Base-by-base conservation (phyloP, 2,113 vertebrate genomes). In the Mirounga angustirostris region DNA sequence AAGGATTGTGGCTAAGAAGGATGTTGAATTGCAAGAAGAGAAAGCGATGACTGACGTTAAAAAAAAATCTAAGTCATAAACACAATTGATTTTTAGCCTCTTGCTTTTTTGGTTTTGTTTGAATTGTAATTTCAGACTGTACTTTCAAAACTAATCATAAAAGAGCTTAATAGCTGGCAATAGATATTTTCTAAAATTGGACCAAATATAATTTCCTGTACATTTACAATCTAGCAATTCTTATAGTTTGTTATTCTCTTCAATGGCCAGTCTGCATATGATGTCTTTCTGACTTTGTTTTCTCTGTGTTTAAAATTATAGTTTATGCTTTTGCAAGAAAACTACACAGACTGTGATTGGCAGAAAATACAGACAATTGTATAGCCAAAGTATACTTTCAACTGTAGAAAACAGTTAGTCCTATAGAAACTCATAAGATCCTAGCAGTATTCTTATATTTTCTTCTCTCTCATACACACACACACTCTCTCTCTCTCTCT, bases 131-230 rank as follows among this genome's bases (percentile, higher is more conserved):
- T 93, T 95, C n/a, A 95, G 86, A 78, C 52, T 9, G 4, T 91
- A 84, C 43, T 97, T 98, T 94, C 21, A 59, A 89, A 93, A 85
- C 71, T 58, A 79, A 89, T 97, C 88, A 86, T 83, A 78, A 93
- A 97, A 87, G 76, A 95, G 2, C 15, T 16, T 93, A 91, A 96
- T 87, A 93, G 21, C 52, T 65, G 94, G 36, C 24, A 91, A 95
- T 59, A 88, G 94, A 65, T 84, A 58, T 92, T 89, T 98, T 89
- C 76, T 83, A 91, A 95, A 97, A 91, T 82, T 78, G 22, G 26
- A 73, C 73, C 46, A 95, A 92, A 93, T 94, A 89, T 40, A 93
- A 97, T 95, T 97, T 97, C 71, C 91, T 59, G 18, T 26, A 52
- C 40, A 74, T 95, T 92, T 86, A 43, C 19, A 95, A 96, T 95